Percentiles rank a stretch among this genome's conserved stretches.
phyloP scores from a whole-genome alignment of 2,888 invertebrate genomes.

The Agriopis leucophaearia region DNA sequence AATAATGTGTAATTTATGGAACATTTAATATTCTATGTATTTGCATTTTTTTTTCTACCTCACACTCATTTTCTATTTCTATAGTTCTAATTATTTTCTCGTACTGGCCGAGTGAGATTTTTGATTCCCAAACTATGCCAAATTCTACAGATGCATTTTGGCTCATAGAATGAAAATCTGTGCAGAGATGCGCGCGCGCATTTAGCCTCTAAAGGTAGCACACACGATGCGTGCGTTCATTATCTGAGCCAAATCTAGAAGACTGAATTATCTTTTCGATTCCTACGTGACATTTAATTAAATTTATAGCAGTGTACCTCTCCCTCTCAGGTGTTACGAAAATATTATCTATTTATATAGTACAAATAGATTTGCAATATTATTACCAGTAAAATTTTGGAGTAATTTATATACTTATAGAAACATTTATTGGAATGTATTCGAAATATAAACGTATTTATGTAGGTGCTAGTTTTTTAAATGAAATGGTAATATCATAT shows the following conservation, averaged over 20 bases:
- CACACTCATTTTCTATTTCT: slow-evolving; percentile 40
- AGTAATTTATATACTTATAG: slow-evolving; percentile 35
- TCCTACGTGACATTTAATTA: slow-evolving; percentile 27
- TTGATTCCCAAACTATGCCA: slow-evolving; percentile 51
- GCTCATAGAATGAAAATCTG: slow-evolving; percentile 30
- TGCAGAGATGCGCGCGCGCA: not conserved
- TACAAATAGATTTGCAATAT: slow-evolving; percentile 60
- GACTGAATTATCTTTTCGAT: slow-evolving; percentile 46
- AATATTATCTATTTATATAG: slow-evolving; percentile 63
- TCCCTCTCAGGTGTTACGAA: slow-evolving; percentile 23
- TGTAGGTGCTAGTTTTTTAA: slow-evolving; percentile 72
- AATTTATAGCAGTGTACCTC: slow-evolving; percentile 26
- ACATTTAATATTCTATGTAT: slow-evolving; percentile 39
- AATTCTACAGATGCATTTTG: slow-evolving; percentile 48
- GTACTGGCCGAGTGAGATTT: slow-evolving; percentile 38
- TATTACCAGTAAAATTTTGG: slow-evolving; percentile 53
- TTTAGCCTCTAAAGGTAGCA: not conserved
- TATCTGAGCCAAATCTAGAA: slow-evolving; percentile 41
- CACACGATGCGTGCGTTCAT: not conserved
- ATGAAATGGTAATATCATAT: slow-evolving; percentile 57
- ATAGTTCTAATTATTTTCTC: slow-evolving; percentile 38
- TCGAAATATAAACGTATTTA: slow-evolving; percentile 23
- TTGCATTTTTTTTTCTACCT: slow-evolving; percentile 66
- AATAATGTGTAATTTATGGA: slow-evolving; percentile 23
- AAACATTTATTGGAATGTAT: slow-evolving; percentile 30